Base-by-base conservation (phyloP, 2,797 vertebrate species). In the Moxostoma hubbsi region DNA sequence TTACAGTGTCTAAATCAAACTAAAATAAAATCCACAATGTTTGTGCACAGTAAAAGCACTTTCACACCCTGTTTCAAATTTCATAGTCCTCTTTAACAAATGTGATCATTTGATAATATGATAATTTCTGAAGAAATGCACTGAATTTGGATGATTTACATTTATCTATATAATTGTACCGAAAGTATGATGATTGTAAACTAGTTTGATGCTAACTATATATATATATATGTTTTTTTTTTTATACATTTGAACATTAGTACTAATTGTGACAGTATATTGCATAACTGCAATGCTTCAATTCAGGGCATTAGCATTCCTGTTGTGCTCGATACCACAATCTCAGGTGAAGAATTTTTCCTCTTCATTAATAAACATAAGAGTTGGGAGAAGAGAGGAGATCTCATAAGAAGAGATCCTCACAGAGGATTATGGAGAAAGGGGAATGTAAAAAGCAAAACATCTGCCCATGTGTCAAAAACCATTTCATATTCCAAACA, bases 331-430 rank as follows among this genome's bases (percentile, higher is more conserved):
- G 61, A 82, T 43, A 50, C 51, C 77, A 72, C 80, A 85, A 76
- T 85, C 84, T 86, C 82, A 86, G 82, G 84, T 86, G 84, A 82
- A 84, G 74, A 86, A 75, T 80, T 67, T 79, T 77, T 36, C 36
- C 80, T 74, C 71, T 84, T 84, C 84, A 86, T 86, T 86, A 86
- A 86, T 84, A 84, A 86, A 86, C 84, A 82, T 86, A 84, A 86
- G 84, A 64, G 77, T 24, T 71, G 70, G 58, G 80, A 80, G 77
- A 66, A 13, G 74, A 61, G 74, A n/a, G n/a, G n/a, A n/a, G n/a
- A n/a, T n/a, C n/a, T n/a, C n/a, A n/a, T n/a, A n/a, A n/a, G n/a
- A n/a, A n/a, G n/a, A n/a, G n/a, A n/a, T n/a, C n/a, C n/a, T 86
- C 84, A 84, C 68, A 59, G 61, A 81, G 84, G 84, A 86, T 86